Evolutionary conservation across 2,113 vertebrate genomes (phyloP).

Genomic region (Bagarius yarrelli): DNA sequence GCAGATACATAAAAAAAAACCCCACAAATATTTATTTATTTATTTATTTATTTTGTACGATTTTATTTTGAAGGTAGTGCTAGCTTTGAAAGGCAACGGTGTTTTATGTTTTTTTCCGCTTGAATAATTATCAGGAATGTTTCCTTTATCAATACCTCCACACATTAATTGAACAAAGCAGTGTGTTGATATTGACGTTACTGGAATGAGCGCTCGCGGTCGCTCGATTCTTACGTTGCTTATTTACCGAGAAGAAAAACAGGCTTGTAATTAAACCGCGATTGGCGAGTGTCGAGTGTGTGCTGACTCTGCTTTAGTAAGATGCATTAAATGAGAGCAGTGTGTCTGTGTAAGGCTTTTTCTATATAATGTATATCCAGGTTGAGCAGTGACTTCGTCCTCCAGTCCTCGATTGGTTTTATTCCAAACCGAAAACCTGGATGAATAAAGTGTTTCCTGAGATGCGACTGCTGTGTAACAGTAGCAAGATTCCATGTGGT

Average conservation of each 20-base stretch:
- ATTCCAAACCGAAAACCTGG: neutral
- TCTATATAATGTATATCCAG: too few species aligned
- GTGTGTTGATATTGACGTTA: neutral
- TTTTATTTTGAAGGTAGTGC: too few species aligned
- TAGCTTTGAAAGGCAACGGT: neutral
- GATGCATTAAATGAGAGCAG: neutral
- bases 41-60: too few species aligned
- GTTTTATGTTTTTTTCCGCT: neutral
- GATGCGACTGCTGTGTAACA: constrained; percentile 60
- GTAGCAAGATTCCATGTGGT: constrained; percentile 52
- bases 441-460: constrained; percentile 51
- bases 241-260: neutral
- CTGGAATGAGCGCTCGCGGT: neutral
- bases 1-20: too few species aligned
- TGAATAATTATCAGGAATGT: neutral
- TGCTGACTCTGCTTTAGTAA: neutral
- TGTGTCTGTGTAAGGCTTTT: too few species aligned
- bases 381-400: neutral
- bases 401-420: constrained; percentile 15
- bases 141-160: neutral
- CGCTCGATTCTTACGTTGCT: neutral
- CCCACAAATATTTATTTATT: too few species aligned
- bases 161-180: neutral
- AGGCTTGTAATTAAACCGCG: neutral
- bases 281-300: neutral